Base-by-base conservation (phyloP, 2,888 invertebrate genomes). In the Pteria penguin region DNA sequence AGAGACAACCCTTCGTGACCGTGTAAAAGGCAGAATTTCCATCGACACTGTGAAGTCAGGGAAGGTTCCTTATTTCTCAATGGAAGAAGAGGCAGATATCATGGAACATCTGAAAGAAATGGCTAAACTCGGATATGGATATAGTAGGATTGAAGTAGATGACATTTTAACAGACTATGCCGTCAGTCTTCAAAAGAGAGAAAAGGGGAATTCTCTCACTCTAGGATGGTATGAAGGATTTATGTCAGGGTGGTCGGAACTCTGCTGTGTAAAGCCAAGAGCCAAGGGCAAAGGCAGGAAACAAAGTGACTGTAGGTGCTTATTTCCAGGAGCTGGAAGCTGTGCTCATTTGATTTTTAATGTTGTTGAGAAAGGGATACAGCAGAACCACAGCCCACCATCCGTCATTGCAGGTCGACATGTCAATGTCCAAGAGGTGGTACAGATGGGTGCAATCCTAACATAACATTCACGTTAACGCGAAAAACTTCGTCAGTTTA, bases 341-440 rank as follows among this genome's bases (percentile, higher is more conserved):
- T n/a, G n/a, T n/a, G n/a, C 33, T 0, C 27, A 60, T 1, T n/a
- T 60, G 4, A 60, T 60, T 26, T 60, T 60, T 1, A 60, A 60
- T 60, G 60, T 60, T 11, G 60, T 29, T 22, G 60, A 60, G 31
- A 60, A 60, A 26, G 60, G 60, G 29, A 60, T 60, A 11, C 27
- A 60, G 26, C 60, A 60, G 60, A 60, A 60, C 60, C 60, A 60
- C 31, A 29, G 29, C 31, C 60, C 60, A 5, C 60, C 60, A 5
- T 24, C 60, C 26, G 60, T 60, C 18, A 31, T 60, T 24, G 60
- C 26, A 4, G 60, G 60, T 27, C 24, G n/a, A n/a, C 5, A 5
- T 8, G 2, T 26, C 26, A 22, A 26, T 26, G 60, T 60, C 11
- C 60, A 60, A 60, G 60, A 60, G 24, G 57, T 57, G 4, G 57